phyloP scores from a whole-genome alignment of 2,113 vertebrate genomes.

The Perccottus glenii region DNA sequence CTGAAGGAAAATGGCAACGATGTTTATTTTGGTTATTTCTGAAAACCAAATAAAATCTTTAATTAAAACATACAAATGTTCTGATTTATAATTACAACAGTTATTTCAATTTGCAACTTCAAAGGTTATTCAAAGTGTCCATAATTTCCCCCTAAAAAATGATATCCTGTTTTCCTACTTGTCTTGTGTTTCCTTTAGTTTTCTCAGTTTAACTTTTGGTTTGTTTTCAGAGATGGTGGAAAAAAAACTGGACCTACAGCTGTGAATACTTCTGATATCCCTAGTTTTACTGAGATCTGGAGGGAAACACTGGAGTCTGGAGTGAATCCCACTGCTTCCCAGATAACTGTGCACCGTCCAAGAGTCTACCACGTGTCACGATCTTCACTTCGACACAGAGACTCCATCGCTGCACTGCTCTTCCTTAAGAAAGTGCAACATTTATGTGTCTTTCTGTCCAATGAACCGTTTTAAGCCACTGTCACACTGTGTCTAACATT shows the following conservation, averaged over 20 bases:
- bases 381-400: conserved; percentile 31
- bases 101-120: no score
- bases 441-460: no score
- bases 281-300: conserved; percentile 54
- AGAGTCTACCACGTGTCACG: conserved; percentile 50
- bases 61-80: no score
- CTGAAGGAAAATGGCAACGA: conserved; percentile 65
- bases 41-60: no score
- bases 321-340: conserved; percentile 39
- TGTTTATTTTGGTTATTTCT: no score
- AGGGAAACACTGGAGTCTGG: conserved; percentile 49
- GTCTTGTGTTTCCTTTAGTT: conserved; percentile 3
- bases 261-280: conserved; percentile 62
- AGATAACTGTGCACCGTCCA: conserved; percentile 48
- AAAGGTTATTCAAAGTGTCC: no score
- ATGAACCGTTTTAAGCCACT: no score
- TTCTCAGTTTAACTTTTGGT: conserved; percentile 2
- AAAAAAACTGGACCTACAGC: conserved; percentile 62
- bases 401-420: not conserved
- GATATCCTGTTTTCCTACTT: not conserved
- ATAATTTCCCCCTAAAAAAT: no score
- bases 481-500: no score
- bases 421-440: no score
- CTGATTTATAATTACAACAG: no score
- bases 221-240: conserved; percentile 30